phyloP scores from a whole-genome alignment of 2,888 invertebrate species.

The Myopa testacea region DNA sequence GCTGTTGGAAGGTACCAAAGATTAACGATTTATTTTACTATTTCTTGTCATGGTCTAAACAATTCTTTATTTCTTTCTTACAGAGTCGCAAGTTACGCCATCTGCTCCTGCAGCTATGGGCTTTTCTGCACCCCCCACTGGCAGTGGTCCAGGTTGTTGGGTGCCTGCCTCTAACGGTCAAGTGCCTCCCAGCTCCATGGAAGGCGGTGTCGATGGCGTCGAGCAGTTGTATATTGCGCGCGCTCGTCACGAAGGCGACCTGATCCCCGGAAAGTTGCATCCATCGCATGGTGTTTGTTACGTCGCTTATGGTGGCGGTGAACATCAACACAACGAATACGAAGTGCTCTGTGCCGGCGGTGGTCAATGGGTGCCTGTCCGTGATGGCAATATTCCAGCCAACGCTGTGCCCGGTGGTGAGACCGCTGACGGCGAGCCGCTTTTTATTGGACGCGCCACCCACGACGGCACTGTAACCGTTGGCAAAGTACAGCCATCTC shows the following conservation, averaged over 20 bases:
- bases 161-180: constrained; percentile 73
- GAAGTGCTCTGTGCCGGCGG: constrained; percentile 75
- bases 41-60: neutral
- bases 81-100: constrained; percentile 41
- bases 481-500: constrained; percentile 87
- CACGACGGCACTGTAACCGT: constrained; percentile 83
- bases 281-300: constrained; percentile 78
- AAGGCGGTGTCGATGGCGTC: constrained; percentile 73
- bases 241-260: constrained; percentile 77
- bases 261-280: constrained; percentile 80
- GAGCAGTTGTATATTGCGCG: constrained; percentile 77
- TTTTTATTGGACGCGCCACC: constrained; percentile 81
- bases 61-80: neutral
- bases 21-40: neutral
- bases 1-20: constrained; percentile 78
- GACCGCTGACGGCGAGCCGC: constrained; percentile 81
- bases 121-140: constrained; percentile 54
- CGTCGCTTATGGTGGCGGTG: constrained; percentile 82
- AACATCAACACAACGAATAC: constrained; percentile 77
- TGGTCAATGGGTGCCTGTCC: constrained; percentile 76
- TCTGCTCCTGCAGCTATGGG: constrained; percentile 50
- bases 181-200: constrained; percentile 79
- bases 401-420: constrained; percentile 81
- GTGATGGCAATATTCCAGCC: constrained; percentile 76
- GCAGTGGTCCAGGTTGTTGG: constrained; percentile 70